Conservation (phyloP, 2,888 invertebrate species). For the Adela reaumurella region DNA sequence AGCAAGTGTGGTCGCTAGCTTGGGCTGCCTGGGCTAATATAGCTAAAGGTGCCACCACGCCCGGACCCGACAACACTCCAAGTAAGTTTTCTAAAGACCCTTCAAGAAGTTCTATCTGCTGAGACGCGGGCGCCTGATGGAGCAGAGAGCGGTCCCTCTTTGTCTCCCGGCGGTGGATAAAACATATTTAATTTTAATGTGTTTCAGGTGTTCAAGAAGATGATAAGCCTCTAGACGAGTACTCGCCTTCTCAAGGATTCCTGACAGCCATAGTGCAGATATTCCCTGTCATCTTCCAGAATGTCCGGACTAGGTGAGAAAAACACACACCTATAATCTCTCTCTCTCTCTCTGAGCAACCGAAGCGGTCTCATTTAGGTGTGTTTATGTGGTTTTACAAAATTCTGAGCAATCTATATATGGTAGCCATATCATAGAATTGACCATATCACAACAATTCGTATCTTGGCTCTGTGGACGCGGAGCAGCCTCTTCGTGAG, state of each 20-base stretch:
- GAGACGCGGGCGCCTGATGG: conserved; percentile 74
- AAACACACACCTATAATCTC: no score
- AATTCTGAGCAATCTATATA: no score
- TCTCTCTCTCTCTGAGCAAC: no score
- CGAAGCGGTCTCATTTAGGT: no score
- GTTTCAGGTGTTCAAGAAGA: conserved; percentile 25
- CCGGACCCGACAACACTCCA: background rate
- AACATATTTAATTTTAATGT: no score
- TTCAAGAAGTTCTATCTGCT: conserved; percentile 90
- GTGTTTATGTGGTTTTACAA: no score
- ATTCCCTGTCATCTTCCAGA: conserved; percentile 91
- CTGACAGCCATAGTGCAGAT: conserved; percentile 92
- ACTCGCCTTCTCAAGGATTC: conserved; percentile 90
- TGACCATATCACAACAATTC: no score
- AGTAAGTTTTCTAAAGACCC: conserved; percentile 75
- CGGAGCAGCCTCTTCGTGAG: no score
- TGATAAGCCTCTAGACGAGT: conserved; percentile 54
- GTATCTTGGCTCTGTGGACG: no score
- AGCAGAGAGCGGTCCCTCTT: conserved; percentile 5
- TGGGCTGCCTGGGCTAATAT: conserved; percentile 89
- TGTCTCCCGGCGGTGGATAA: conserved; percentile 16
- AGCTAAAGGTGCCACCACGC: conserved; percentile 61
- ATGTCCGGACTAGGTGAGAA: conserved; percentile 69
- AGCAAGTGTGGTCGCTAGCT: conserved; percentile 73
- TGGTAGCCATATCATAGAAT: no score